Evolutionary conservation across 2,797 vertebrate species (phyloP).

Genomic region (Myotis pilosus): DNA sequence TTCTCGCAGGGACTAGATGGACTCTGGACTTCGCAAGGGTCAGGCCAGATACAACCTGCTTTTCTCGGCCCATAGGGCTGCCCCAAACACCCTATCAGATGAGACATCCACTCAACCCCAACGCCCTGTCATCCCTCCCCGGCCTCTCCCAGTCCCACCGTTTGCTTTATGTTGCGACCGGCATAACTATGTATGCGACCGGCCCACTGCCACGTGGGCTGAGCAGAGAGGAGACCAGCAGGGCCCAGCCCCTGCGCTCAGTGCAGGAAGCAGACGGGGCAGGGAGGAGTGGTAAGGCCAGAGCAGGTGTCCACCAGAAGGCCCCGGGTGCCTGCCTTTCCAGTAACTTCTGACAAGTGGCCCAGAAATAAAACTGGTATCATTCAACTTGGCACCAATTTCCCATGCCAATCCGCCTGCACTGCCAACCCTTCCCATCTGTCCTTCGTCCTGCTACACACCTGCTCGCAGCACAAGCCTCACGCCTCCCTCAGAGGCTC

Average conservation of each 20-base stretch:
- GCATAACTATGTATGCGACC: too few relatives aligned
- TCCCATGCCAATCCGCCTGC: not conserved
- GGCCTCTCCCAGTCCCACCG: rapidly evolving
- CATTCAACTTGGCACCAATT: not conserved
- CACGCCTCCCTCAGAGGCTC: not conserved
- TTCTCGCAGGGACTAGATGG: not conserved
- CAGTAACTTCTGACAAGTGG: not conserved
- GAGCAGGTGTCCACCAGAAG: not conserved
- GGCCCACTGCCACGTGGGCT: not conserved
- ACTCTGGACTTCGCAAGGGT: not conserved
- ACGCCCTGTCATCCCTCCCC: not conserved
- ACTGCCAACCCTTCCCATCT: not conserved
- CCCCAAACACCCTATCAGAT: not conserved
- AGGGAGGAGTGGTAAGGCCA: too few relatives aligned
- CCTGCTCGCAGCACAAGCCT: not conserved
- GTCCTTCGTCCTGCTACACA: not conserved
- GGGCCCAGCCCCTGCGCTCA: not conserved
- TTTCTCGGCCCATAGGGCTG: not conserved
- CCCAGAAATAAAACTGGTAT: not conserved
- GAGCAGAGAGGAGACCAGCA: not conserved
- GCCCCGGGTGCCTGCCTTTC: not conserved
- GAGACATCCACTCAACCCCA: not conserved
- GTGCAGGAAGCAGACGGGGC: rapidly evolving
- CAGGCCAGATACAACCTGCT: not conserved
- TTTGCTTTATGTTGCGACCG: too few relatives aligned